These are phyloP conservation scores for Scaptodrosophila lebanonensis DNA, from an alignment of 1,140 invertebrate genomes.

Conservation along the genomic window DNA sequence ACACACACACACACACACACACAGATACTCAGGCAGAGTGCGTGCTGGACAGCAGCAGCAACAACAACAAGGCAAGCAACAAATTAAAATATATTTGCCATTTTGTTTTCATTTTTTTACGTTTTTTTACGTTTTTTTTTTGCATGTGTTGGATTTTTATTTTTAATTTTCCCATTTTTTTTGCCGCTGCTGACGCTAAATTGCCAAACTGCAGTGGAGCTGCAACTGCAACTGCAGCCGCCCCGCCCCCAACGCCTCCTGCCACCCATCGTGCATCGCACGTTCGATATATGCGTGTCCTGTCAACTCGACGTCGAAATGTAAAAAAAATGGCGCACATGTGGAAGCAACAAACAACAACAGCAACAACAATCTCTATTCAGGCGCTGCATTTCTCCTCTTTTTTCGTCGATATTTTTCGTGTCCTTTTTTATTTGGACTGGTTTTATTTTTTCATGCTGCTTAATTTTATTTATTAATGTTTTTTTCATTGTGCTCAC, in stretches of 20 bases:
- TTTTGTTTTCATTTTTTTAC: constrained; percentile 16
- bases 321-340: too few species aligned
- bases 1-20: constrained; percentile 4
- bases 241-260: neutral
- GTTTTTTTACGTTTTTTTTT: constrained; percentile 33
- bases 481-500: constrained; percentile 37
- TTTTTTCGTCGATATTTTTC: constrained; percentile 40
- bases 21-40: neutral
- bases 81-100: constrained; percentile 59
- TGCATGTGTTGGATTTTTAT: constrained; percentile 24
- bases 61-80: constrained; percentile 40
- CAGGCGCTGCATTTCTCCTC: constrained; percentile 31
- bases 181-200: constrained; percentile 38
- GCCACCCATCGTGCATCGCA: too few species aligned
- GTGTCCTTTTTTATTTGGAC: constrained; percentile 21
- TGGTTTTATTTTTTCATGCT: constrained; percentile 23
- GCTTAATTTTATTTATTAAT: constrained; percentile 75
- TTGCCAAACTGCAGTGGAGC: constrained; percentile 62
- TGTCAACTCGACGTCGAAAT: too few species aligned
- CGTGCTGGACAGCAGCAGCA: constrained; percentile 15
- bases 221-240: constrained; percentile 31
- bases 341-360: too few species aligned
- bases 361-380: constrained; percentile 3
- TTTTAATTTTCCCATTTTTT: constrained; percentile 13
- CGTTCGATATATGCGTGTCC: too few species aligned